Percentiles rank a stretch among this genome's conserved stretches.
Evolutionary conservation across 2,888 invertebrate species (phyloP).

Genomic region (Tanytarsus gracilentus): DNA sequence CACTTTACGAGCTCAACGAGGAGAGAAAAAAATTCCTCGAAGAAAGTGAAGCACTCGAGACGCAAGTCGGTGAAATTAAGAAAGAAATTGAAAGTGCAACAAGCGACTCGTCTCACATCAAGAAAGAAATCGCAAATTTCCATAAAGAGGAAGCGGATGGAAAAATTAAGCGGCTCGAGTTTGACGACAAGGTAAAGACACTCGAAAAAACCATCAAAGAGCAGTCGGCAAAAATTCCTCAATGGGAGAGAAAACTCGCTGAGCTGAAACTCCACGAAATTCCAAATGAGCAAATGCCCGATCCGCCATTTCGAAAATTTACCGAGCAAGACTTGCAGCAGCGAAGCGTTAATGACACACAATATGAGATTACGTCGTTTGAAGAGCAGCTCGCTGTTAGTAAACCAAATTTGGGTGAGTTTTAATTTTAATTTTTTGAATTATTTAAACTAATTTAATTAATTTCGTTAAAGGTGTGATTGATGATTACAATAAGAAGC

Average conservation of each 20-base stretch:
- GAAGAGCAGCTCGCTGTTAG: conserved; percentile 53
- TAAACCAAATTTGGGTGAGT: conserved; percentile 66
- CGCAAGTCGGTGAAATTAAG: conserved; percentile 49
- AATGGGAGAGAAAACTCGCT: conserved; percentile 46
- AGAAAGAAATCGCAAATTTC: conserved; percentile 54
- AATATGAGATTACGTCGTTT: conserved; percentile 49
- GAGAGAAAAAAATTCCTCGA: conserved; percentile 52
- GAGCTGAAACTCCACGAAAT: conserved; percentile 55
- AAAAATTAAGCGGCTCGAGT: conserved; percentile 62
- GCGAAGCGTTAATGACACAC: conserved; percentile 49
- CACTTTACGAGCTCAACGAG: conserved; percentile 49
- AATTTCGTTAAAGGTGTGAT: too few relatives aligned
- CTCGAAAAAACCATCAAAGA: conserved; percentile 52
- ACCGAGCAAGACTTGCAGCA: conserved; percentile 58
- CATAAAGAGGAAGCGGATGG: conserved; percentile 56
- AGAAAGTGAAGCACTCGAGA: conserved; percentile 48
- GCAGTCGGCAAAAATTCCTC: conserved; percentile 48
- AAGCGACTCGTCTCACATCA: conserved; percentile 50
- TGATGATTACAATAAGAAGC: conserved; percentile 62
- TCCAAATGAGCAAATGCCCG: conserved; percentile 46
- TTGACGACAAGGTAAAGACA: conserved; percentile 59
- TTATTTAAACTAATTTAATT: too few relatives aligned
- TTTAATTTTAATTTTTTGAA: too few relatives aligned
- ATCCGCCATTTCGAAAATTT: conserved; percentile 48
- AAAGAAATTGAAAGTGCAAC: conserved; percentile 50